Evolutionary conservation across 2,797 vertebrate genomes (phyloP), one percentile per base, ranked within the genome.

Genomic region (Rhinichthys osculus): DNA sequence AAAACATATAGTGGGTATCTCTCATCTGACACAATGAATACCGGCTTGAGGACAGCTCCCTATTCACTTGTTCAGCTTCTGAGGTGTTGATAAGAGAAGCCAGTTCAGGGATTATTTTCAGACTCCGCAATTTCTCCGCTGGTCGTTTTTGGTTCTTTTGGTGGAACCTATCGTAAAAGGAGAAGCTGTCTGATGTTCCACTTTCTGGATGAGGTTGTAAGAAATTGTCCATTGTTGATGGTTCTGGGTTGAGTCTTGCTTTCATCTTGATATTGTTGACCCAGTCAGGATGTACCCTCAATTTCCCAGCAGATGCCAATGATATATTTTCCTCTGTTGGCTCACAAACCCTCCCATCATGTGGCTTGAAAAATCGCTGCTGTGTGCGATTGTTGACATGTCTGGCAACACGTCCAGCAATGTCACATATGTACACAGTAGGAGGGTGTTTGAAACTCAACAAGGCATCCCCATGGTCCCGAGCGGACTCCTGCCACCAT

Each of bases 371-470:
- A 52, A 82, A 13, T 1, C 23, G 6, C 4, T 88, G 87, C 69
- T 64, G 30, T 14, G 85, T 90, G 3, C 16, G 19, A 40, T 74
- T 87, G 71, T 88, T 90, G 0, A 64, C 38, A 54, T 90, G 89
- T 0, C 70, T n/a, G 23, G 89, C 83, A 27, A 90, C 82, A 38
- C 84, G 35, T 17, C 80, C 86, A 4, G 89, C 87, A 35, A 88
- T 27, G 16, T 89, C 86, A 13, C 30, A 47, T 40, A 84, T 84
- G 67, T 73, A 79, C 4, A 87, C 19, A 38, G 80, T 72, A 30
- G 50, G 62, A 42, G 64, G 81, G 17, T 47, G 8, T 57, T 40
- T 77, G 2, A 87, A 59, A 44, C 73, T 87, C 14, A 87, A 47
- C 35, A 78, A 38, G 30, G 81, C 81, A 72, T 78, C 81, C 21